phyloP scores from a whole-genome alignment of 2,888 invertebrate species.

The Lagria hirta region DNA sequence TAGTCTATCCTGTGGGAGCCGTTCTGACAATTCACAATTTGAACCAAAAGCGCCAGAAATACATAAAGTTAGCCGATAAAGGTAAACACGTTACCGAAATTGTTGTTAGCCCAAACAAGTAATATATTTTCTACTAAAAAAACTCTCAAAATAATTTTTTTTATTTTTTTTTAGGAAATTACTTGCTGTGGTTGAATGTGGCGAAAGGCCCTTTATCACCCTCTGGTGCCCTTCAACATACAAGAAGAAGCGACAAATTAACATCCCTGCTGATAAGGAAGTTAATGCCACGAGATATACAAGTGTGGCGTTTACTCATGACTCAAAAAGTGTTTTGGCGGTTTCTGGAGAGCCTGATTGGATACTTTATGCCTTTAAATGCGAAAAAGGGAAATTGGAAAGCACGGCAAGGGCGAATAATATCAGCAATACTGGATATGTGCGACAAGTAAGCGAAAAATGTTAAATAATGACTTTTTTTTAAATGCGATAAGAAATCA shows the following conservation, averaged over 20 bases:
- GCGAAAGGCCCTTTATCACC: conserved; percentile 66
- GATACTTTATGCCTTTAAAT: conserved; percentile 76
- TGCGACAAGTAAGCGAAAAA: conserved; percentile 56
- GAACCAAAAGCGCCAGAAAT: conserved; percentile 70
- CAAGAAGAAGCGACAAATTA: conserved; percentile 69
- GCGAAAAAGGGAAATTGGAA: conserved; percentile 80
- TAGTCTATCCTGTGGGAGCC: conserved; percentile 79
- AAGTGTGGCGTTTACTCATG: conserved; percentile 75
- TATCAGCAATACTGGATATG: conserved; percentile 67
- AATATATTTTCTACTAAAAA: conserved; percentile 43
- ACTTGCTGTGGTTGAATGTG: conserved; percentile 65
- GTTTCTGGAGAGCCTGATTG: conserved; percentile 84
- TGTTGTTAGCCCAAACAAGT: conserved; percentile 69
- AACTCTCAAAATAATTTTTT: conserved; percentile 1
- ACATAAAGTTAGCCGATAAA: conserved; percentile 69
- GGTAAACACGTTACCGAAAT: conserved; percentile 65
- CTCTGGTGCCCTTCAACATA: conserved; percentile 72
- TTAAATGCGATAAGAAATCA: too few species aligned
- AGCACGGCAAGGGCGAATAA: conserved; percentile 73
- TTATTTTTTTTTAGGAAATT: conserved; percentile 58
- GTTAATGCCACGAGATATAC: conserved; percentile 63
- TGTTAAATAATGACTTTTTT: too few species aligned
- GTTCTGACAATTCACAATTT: conserved; percentile 75
- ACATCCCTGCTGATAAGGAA: conserved; percentile 49
- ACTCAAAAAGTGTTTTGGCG: conserved; percentile 77